Base-by-base conservation (phyloP, 2,113 vertebrate species). In the Brachypteracias leptosomus region DNA sequence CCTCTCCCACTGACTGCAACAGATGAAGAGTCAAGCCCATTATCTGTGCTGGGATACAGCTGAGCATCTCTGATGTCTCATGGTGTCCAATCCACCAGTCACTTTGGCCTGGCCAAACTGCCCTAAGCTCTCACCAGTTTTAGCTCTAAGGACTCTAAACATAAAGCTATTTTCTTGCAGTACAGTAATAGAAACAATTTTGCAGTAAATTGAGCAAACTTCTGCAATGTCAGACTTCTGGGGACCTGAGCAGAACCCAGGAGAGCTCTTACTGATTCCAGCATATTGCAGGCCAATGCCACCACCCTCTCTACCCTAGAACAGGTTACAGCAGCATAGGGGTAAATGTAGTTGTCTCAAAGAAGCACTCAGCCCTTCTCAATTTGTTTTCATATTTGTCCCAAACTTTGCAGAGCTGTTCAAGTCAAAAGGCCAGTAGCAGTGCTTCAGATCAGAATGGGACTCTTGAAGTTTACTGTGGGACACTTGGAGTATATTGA, bases 71-170 rank as follows among this genome's bases (percentile, higher is more conserved):
- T 33, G 28, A 7, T 19, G 11, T 44, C 28, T 71, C 19, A 28
- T 0, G 0, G 11, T 47, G 26, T 36, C 52, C 40, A 85, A 16
- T 4, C 16, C 28, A 31, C 9, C 58, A 40, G 20, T 24, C 21
- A 11, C 42, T 52, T 15, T 38, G 66, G 11, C 51, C 44, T 49
- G 68, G 31, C 8, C 11, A 84, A 55, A 84, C 38, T 16, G 5
- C 36, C 8, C 3, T 13, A 42, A 44, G 16, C 17, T 83, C 38
- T 72, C n/a, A 52, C 31, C 7, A 0, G 3, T 44, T 28, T 59
- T 55, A 24, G 21, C 16, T 42, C 3, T 76, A 72, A 65, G 16
- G 38, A 11, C 38, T 35, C 47, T 33, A 67, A 75, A 67, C 5
- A 40, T 3, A 33, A 86, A 79, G 38, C 9, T 47, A 6, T 51